Base-by-base conservation (phyloP, 2,888 invertebrate genomes). In the Unio pictorum region DNA sequence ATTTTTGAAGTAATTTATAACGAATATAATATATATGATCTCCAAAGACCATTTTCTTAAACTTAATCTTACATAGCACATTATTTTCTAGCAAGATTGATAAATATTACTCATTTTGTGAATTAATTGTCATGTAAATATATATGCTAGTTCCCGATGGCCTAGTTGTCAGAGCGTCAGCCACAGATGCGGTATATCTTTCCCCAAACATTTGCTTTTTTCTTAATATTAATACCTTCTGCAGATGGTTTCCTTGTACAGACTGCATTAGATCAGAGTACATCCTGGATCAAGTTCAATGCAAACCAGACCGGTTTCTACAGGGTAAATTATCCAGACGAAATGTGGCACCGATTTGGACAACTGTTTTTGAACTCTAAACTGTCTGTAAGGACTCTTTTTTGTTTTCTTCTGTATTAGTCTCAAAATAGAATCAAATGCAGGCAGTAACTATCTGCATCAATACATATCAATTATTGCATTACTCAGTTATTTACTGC, bases 261-360 rank as follows among this genome's bases (percentile, higher is more conserved):
- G 26, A 26, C 69, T 11, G 72, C 79, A 45, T 45, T 45, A 45
- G 45, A 45, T 45, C 8, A 11, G 45, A 45, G 3, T 15, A 45
- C 45, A 15, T 45, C 45, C 45, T 45, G 45, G 11, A 90, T 96
- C 20, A 97, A 97, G 91, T 92, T 97, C 68, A 98, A 98, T 89
- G 93, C 93, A 73, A 92, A 94, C 78, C 95, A 96, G 92, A 92
- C 94, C 18, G 97, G 97, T 0, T 97, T 94, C 89, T 98, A 96
- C 89, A 92, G 96, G 70, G 95, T 97, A 0, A 96, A 96, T 87
- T 97, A 98, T 87, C 92, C 93, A 0, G 77, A 88, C 4, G 90
- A 91, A 0, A 92, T 94, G 83, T 97, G 97, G 96, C 79, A 59
- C n/a, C 71, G 71, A 30, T 79, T 84, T 71, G 79, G 82, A 18